A percentile compares a stretch with the other conserved stretches of the same genome.
Conservation (phyloP, 2,113 vertebrate genomes). For the Oryzias woworae region DNA sequence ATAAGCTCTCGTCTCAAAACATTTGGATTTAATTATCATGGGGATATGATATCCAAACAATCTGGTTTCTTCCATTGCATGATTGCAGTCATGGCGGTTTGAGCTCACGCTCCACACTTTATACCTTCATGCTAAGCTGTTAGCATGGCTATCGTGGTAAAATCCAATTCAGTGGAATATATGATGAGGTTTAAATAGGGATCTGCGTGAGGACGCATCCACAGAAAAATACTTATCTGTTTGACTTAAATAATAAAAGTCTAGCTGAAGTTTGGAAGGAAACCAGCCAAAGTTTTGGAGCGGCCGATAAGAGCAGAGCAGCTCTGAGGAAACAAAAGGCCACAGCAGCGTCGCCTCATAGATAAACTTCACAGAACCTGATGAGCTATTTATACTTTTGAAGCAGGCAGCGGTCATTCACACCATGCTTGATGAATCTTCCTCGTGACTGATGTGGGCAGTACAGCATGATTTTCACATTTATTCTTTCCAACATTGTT, state of each 20-base stretch:
- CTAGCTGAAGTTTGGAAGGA: slow-evolving; percentile 25
- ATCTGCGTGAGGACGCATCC: slow-evolving; percentile 30
- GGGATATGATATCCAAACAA: slow-evolving; percentile 79
- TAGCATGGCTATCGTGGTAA: slow-evolving; percentile 64
- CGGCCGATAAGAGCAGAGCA: slow-evolving; percentile 44
- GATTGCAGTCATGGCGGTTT: slow-evolving; percentile 52
- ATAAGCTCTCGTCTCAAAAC: slow-evolving; percentile 74
- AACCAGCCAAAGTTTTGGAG: slow-evolving; percentile 28
- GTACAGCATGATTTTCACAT: neutral
- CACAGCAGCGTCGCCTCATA: slow-evolving; percentile 40
- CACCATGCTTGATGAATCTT: slow-evolving; percentile 3
- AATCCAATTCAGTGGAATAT: slow-evolving; percentile 49
- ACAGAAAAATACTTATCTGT: slow-evolving; percentile 34
- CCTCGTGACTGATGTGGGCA: slow-evolving; percentile 14
- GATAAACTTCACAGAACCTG: slow-evolving; percentile 42
- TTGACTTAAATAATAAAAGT: slow-evolving; percentile 28
- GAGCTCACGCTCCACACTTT: slow-evolving; percentile 46
- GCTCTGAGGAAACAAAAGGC: slow-evolving; percentile 41
- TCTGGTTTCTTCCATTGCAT: slow-evolving; percentile 72
- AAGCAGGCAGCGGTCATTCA: slow-evolving; percentile 8
- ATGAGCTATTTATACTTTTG: slow-evolving; percentile 44
- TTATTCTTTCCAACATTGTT: too few relatives aligned
- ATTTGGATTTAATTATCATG: slow-evolving; percentile 78
- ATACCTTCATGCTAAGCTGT: slow-evolving; percentile 44
- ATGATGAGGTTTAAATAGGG: slow-evolving; percentile 45